Base-by-base conservation (phyloP, 2,888 invertebrate genomes). In the Drosophila silvestris region DNA sequence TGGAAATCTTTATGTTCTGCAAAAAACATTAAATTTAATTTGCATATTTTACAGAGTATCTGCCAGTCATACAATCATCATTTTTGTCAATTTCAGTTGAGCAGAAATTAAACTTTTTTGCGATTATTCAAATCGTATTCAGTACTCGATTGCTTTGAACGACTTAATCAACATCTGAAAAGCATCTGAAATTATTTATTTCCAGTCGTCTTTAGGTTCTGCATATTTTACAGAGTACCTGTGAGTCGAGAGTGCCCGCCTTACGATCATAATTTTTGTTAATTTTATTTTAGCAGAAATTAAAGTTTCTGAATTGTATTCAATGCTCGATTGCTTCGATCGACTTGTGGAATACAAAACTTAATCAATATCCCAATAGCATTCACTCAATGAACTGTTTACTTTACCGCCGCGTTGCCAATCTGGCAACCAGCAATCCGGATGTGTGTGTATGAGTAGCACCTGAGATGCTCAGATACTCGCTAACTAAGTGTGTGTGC, bases 311-410 rank as follows among this genome's bases (percentile, higher is more conserved):
- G 47, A 74, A 57, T 59, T 44, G 30, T 41, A 32, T 68, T 68
- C 35, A 64, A 68, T 63, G 47, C 30, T 64, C 50, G 62, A 74
- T 44, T 19, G 57, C 58, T 53, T 62, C 37, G 71, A 67, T 82
- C 70, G 83, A 85, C 54, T 79, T 57, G 61, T 68, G 72, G 67
- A 74, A 81, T 72, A 81, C 84, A 83, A 76, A 79, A 35, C 68
- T 72, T 70, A 79, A 85, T 89, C 86, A 85, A 83, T 81, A 85
- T 75, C 68, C 71, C 70, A 70, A 62, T 61, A 30, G 53, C 47
- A 69, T 69, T 65, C 73, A 59, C 12, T 81, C 62, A 64, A 54
- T 59, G 26, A 61, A 51, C 64, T 79, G 82, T 79, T 79, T 79
- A 81, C 53, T 30, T 65, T 54, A 63, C 64, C 51, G 47, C 44